Percentiles rank a stretch among this genome's conserved stretches.
These are phyloP conservation scores for Meganola albula DNA, from an alignment of 2,888 invertebrate genomes.

Conservation along the genomic window DNA sequence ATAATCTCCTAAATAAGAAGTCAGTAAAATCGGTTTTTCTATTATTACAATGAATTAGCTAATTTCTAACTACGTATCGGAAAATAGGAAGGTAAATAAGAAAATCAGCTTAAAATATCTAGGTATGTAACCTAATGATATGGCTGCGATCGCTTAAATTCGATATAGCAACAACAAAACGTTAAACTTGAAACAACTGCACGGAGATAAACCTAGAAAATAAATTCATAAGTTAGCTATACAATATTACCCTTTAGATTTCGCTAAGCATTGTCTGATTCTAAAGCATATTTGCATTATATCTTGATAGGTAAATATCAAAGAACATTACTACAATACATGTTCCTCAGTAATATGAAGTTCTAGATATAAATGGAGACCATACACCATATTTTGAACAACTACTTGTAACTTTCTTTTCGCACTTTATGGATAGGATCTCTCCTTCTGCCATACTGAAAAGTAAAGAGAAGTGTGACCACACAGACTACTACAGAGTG, in stretches of 20 bases:
- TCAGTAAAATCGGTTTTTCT: no score
- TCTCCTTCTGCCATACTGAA: no score
- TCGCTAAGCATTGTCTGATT: constrained; percentile 20
- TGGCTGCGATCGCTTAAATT: constrained; percentile 52
- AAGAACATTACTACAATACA: no score
- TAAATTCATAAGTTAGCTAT: constrained; percentile 36
- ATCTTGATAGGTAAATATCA: constrained; percentile 33
- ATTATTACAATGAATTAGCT: no score
- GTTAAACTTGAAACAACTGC: constrained; percentile 8
- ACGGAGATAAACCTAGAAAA: constrained; percentile 7
- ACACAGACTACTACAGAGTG: no score
- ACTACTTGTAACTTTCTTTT: no score
- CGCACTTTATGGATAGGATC: no score
- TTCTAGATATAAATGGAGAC: no score
- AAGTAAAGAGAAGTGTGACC: no score
- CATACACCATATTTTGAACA: no score
- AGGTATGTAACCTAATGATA: constrained; percentile 54
- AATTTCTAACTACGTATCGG: constrained; percentile 21
- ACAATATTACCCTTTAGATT: constrained; percentile 28
- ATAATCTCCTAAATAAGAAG: no score
- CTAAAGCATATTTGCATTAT: constrained; percentile 34
- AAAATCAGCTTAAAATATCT: constrained; percentile 41
- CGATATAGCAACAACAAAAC: constrained; percentile 32
- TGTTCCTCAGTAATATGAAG: no score
- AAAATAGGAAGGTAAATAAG: constrained; percentile 31